phyloP scores from a whole-genome alignment of 30 jellyfish, hydroid and myxozoan genomes.

The Hydractinia symbiolongicarpus region DNA sequence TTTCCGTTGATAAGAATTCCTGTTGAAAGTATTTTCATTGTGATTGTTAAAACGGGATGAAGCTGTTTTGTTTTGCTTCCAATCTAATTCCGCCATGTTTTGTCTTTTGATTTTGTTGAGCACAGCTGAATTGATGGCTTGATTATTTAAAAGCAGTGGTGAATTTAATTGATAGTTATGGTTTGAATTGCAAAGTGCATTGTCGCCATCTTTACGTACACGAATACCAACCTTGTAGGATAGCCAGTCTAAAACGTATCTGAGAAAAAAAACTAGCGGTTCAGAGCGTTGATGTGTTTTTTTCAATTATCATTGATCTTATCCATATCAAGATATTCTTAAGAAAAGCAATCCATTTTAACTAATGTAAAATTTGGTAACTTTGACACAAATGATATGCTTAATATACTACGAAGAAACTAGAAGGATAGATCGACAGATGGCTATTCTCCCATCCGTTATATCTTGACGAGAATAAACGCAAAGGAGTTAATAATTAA shows the following conservation, averaged over 20 bases:
- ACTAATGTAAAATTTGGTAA: too few species aligned
- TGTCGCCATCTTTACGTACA: neutral
- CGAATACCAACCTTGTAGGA: slow-evolving; percentile 77
- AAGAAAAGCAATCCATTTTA: too few species aligned
- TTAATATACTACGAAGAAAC: too few species aligned
- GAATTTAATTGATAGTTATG: neutral
- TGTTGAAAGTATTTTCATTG: neutral
- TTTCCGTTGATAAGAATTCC: neutral
- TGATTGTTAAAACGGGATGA: neutral
- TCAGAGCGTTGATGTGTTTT: neutral
- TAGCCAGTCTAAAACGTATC: slow-evolving; percentile 55
- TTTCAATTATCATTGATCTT: too few species aligned
- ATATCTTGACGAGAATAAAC: too few species aligned
- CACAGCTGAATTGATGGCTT: slow-evolving; percentile 3
- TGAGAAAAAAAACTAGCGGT: neutral
- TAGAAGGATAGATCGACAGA: too few species aligned
- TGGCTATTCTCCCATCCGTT: too few species aligned
- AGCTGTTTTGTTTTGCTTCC: neutral
- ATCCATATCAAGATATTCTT: too few species aligned
- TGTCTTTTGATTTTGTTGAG: neutral
- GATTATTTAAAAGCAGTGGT: slow-evolving; percentile 6
- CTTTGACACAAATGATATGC: too few species aligned
- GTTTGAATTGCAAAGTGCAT: neutral
- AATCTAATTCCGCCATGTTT: slow-evolving; percentile 1
- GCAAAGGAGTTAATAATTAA: too few species aligned